Evolutionary conservation across 2,888 invertebrate genomes (phyloP).

Genomic region (Aphrophora alni): DNA sequence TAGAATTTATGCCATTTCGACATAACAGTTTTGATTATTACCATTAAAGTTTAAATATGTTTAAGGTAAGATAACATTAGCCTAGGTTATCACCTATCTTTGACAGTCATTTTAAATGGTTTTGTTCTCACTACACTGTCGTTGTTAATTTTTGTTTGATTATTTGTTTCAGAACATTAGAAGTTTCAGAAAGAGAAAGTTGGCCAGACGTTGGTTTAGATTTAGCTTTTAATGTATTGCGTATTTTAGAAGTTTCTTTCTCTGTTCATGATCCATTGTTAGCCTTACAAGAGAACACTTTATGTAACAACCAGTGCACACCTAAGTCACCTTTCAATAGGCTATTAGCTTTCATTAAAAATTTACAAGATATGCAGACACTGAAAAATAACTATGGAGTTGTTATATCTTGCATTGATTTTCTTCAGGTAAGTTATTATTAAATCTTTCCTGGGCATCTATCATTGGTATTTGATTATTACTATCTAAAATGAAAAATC

Average conservation of each 20-base stretch:
- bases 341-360: slow-evolving; percentile 52
- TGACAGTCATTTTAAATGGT: too few relatives aligned
- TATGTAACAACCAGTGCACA: slow-evolving; percentile 48
- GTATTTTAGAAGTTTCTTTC: slow-evolving; percentile 25
- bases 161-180: slow-evolving; percentile 36
- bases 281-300: slow-evolving; percentile 40
- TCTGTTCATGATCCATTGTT: slow-evolving; percentile 32
- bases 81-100: too few relatives aligned
- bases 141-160: too few relatives aligned
- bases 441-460: too few relatives aligned
- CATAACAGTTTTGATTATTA: too few relatives aligned
- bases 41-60: too few relatives aligned
- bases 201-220: slow-evolving; percentile 41
- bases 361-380: slow-evolving; percentile 53
- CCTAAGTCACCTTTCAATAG: slow-evolving; percentile 52
- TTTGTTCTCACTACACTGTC: too few relatives aligned
- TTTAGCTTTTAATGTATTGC: slow-evolving; percentile 30
- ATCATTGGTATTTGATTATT: too few relatives aligned
- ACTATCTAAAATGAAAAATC: too few relatives aligned
- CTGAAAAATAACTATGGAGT: slow-evolving; percentile 25
- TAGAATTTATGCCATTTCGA: too few relatives aligned
- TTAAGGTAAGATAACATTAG: too few relatives aligned
- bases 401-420: slow-evolving; percentile 18
- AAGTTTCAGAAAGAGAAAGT: slow-evolving; percentile 25
- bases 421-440: slow-evolving; percentile 20